Evolutionary conservation across 2,113 vertebrate species (phyloP).

Genomic region (Cyanistes caeruleus): DNA sequence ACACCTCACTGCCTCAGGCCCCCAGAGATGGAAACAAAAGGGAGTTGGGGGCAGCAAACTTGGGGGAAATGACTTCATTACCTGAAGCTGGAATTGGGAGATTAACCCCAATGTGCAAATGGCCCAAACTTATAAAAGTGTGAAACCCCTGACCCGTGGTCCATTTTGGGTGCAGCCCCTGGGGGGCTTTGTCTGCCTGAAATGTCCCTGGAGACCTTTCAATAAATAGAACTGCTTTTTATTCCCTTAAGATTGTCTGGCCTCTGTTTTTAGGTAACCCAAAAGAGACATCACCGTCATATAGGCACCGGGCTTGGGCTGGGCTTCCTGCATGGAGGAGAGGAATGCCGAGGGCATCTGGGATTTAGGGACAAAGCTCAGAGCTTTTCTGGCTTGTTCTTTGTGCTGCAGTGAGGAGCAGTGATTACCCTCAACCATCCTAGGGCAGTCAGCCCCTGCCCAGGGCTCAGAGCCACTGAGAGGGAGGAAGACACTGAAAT

Average conservation of each 20-base stretch:
- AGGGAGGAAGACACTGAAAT: rapidly evolving
- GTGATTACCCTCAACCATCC: rapidly evolving
- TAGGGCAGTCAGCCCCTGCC: neutral
- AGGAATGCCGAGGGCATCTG: rapidly evolving
- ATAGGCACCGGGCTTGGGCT: neutral
- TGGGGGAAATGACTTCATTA: neutral
- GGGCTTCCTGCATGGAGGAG: no score
- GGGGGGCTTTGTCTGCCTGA: rapidly evolving
- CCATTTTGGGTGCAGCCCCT: neutral
- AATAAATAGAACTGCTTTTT: neutral
- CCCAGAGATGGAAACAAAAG: neutral
- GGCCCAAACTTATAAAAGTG: neutral
- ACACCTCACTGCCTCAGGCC: neutral
- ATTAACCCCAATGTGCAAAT: neutral
- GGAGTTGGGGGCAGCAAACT: neutral
- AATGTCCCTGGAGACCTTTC: neutral
- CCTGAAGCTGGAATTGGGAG: neutral
- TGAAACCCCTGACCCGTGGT: rapidly evolving
- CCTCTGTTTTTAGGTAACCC: neutral
- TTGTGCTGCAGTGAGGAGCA: rapidly evolving
- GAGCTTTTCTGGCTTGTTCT: neutral
- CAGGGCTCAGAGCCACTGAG: rapidly evolving
- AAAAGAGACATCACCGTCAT: rapidly evolving
- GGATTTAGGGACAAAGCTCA: neutral
- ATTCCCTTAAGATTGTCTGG: neutral